Base-by-base conservation (phyloP, 2,113 vertebrate genomes). In the Paradoxurus hermaphroditus region DNA sequence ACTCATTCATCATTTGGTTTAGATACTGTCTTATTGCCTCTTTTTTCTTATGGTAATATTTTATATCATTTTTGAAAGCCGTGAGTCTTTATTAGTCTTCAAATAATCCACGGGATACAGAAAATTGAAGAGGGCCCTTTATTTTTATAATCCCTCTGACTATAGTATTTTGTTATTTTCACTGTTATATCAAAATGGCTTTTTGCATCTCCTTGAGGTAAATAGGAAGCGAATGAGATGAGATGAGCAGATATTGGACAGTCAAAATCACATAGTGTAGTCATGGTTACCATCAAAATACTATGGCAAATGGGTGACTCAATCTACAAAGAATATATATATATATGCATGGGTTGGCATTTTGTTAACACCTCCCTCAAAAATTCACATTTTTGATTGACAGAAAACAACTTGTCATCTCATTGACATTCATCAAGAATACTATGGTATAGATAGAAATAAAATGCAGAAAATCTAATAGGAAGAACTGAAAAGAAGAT, bases 141-240 rank as follows among this genome's bases (percentile, higher is more conserved):
- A 94, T 96, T 97, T 94, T 97, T 41, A 62, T 83, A 95, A 72
- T 86, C 72, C 95, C 86, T 97, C 31, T 96, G 41, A 70, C 96
- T 92, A 78, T 84, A 94, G 23, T 93, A 95, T 95, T 98, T 97
- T 97, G 63, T 81, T 62, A 95, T 96, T 97, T 97, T 39, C 13
- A 95, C 39, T 53, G 70, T 68, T 73, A 49, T 7, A 95, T 19
- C 77, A 92, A 97, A 98, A 97, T 5, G 12, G 56, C 15, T 96
- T 91, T 87, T 96, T 97, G 56, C 49, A 79, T 96, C 83, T 97
- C 91, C 65, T 91, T 94, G 78, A 96, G 31, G 36, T 84, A 95
- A 94, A 78, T 59, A 85, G 4, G 7, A 62, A 91, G 59, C 97
- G 16, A 96, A 81, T 75, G 53, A 39, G 3, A 65, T 81, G 73